Base-by-base conservation (phyloP, 2,888 invertebrate genomes). In the Stictocephala bisonia region DNA sequence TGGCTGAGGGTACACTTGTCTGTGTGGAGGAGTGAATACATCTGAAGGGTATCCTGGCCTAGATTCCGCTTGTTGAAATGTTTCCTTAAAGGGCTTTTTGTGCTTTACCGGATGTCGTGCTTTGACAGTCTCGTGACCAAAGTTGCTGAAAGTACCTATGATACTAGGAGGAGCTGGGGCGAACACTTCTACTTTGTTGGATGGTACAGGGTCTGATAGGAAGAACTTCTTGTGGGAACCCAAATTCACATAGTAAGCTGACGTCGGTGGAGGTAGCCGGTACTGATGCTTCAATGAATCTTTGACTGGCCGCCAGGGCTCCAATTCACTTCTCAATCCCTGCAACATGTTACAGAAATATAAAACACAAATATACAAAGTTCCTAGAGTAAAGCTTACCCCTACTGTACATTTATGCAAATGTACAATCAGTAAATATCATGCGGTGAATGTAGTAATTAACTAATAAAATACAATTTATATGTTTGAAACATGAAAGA, bases 91-190 rank as follows among this genome's bases (percentile, higher is more conserved):
- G 76, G 83, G 80, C 81, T 82, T 87, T 60, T 84, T 85, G 13
- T 83, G 85, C 56, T 85, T 84, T 20, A 83, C 80, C 77, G 87
- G 86, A 78, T 87, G 85, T 78, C 87, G 83, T 75, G 86, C 86
- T 82, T 88, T 87, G 11, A 87, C 83, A 26, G 87, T 84, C 58
- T 88, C 87, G 73, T 89, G 84, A n/a, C 88, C 88, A 77, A 87
- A 89, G 15, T 87, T 85, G 78, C 87, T 87, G 81, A 89, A 89
- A 71, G 89, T 86, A 76, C 89, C 90, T 83, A 84, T 76, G 56
- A 85, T 79, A 31, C 78, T 76, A 0, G 80, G 79, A 4, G 80
- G 80, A 6, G 79, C 79, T 4, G 78, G 77, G 18, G 79, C 79
- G 64, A 78, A 80, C 29, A 79, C 79, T 66, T 73, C 73, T 20